Evolutionary conservation across 2,888 invertebrate genomes (phyloP).

Genomic region (Scaeva pyrastri): DNA sequence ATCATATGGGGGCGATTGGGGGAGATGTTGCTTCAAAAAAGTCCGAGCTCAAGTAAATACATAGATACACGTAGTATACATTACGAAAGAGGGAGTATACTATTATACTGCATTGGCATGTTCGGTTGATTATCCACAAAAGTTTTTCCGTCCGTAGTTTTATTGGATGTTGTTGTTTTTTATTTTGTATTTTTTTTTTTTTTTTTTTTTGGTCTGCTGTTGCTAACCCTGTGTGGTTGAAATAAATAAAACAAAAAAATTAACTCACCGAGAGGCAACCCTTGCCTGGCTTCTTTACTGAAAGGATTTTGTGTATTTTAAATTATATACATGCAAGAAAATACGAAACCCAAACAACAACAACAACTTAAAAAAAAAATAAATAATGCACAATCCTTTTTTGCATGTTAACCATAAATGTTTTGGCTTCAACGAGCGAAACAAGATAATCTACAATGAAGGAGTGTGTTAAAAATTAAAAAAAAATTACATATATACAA

Average conservation of each 20-base stretch:
- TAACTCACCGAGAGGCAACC: slow-evolving; percentile 18
- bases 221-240: slow-evolving; percentile 13
- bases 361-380: background rate
- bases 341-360: background rate
- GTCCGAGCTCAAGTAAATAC: background rate
- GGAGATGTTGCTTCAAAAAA: background rate
- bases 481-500: slow-evolving; percentile 2
- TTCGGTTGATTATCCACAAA: slow-evolving; percentile 73
- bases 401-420: slow-evolving; percentile 39
- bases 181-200: background rate
- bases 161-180: slow-evolving; percentile 27
- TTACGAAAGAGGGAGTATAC: slow-evolving; percentile 29
- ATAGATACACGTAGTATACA: no score
- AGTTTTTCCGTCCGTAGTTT: slow-evolving; percentile 53
- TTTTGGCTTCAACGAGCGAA: background rate
- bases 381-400: slow-evolving; percentile 34
- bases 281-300: slow-evolving; percentile 19
- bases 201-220: background rate
- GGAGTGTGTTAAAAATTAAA: slow-evolving; percentile 25
- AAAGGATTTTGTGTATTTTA: slow-evolving; percentile 46
- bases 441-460: slow-evolving; percentile 34
- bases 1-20: no score
- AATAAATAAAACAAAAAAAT: slow-evolving; percentile 13
- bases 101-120: slow-evolving; percentile 60
- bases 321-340: slow-evolving; percentile 15